These are phyloP conservation scores for Saxicola maurus DNA, from an alignment of 2,797 vertebrate species.

Conservation along the genomic window DNA sequence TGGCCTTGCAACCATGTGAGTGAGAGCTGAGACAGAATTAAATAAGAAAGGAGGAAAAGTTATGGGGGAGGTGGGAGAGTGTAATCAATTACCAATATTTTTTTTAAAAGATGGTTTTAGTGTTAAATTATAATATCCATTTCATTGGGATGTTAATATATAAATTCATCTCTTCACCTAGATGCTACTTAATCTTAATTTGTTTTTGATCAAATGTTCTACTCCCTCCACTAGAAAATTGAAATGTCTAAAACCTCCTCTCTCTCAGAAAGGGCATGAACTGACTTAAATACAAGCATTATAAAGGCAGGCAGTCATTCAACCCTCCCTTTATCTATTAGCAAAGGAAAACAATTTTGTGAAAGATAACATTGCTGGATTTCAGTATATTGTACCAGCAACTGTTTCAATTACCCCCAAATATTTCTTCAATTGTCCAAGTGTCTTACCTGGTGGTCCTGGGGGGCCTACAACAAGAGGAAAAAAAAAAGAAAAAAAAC, in stretches of 20 bases:
- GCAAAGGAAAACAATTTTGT: neutral
- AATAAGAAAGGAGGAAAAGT: neutral
- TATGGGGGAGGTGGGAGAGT: neutral
- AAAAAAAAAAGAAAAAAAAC: neutral
- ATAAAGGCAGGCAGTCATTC: neutral
- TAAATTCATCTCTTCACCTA: neutral
- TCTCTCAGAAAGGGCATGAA: neutral
- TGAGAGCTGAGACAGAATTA: neutral
- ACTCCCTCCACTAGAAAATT: neutral
- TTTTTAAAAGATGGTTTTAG: neutral
- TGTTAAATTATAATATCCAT: neutral
- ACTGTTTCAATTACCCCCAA: neutral
- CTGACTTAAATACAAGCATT: neutral
- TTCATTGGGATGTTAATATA: neutral
- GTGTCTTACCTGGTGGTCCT: slow-evolving; percentile 85
- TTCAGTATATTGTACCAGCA: neutral
- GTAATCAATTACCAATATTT: neutral
- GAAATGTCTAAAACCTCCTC: neutral
- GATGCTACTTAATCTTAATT: neutral
- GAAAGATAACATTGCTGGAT: neutral
- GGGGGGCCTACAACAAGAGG: slow-evolving; percentile 79
- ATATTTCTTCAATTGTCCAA: neutral
- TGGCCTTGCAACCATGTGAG: neutral
- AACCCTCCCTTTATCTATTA: neutral
- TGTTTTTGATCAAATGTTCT: neutral